A percentile compares a stretch with the other conserved stretches of the same genome.
Conservation (phyloP, 2,888 invertebrate genomes). For the Cheilosia scutellata region DNA sequence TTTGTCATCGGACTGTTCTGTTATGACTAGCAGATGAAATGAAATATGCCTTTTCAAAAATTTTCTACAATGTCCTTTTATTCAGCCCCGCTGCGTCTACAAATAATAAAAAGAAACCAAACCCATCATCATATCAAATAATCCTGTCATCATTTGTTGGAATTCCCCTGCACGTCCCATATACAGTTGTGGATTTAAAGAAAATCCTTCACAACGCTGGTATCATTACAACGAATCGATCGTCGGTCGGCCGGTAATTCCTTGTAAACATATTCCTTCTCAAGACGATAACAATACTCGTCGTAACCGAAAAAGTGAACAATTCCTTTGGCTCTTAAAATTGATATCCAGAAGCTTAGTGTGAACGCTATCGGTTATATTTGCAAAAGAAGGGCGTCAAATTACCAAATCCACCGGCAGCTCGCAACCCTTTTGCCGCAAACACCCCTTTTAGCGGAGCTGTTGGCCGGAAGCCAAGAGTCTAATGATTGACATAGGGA, state of each 20-base stretch:
- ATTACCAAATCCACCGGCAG: conserved; percentile 69
- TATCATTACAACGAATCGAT: conserved; percentile 71
- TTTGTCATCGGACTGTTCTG: conserved; percentile 65
- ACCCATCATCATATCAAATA: conserved; percentile 60
- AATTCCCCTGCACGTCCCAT: conserved; percentile 50
- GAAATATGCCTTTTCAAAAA: conserved; percentile 66
- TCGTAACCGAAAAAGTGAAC: conserved; percentile 68
- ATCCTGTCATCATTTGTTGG: conserved; percentile 55
- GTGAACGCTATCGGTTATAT: conserved; percentile 68
- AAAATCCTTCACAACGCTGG: conserved; percentile 19
- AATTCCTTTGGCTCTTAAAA: conserved; percentile 37
- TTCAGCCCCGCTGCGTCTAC: not conserved
- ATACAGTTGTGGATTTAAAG: conserved; percentile 15
- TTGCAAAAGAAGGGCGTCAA: conserved; percentile 68
- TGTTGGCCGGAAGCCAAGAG: conserved; percentile 66
- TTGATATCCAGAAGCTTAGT: conserved; percentile 70
- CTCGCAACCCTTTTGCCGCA: conserved; percentile 61
- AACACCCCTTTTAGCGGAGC: conserved; percentile 39
- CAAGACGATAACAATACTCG: conserved; percentile 65
- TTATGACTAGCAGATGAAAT: conserved; percentile 62
- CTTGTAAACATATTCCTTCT: conserved; percentile 69
- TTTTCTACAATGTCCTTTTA: conserved; percentile 61
- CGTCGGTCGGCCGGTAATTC: conserved; percentile 48
- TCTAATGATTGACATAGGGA: conserved; percentile 74
- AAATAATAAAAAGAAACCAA: conserved; percentile 33